A percentile compares a stretch with the other conserved stretches of the same genome.
Evolutionary conservation across 2,888 invertebrate genomes (phyloP).

Genomic region (Ceraclea dissimilis): DNA sequence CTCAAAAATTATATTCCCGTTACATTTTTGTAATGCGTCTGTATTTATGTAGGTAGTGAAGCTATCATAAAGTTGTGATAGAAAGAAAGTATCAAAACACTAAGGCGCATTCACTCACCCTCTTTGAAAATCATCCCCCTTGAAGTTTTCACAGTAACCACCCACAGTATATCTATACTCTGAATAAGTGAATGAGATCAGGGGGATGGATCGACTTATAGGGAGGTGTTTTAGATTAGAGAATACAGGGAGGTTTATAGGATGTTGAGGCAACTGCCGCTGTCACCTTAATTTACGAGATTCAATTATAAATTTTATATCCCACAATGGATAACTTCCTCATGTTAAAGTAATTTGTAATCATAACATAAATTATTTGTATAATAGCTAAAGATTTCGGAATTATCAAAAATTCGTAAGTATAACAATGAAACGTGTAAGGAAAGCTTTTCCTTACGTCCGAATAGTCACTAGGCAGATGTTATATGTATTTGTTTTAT

Average conservation of each 20-base stretch:
- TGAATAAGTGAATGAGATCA: background rate
- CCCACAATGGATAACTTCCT: constrained; percentile 22
- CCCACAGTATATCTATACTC: too few relatives aligned
- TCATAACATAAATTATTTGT: too few relatives aligned
- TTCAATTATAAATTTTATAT: constrained; percentile 44
- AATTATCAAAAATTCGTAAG: too few relatives aligned
- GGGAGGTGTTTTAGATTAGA: background rate
- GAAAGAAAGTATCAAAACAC: background rate
- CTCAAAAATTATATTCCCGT: too few relatives aligned
- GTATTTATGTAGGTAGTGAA: too few relatives aligned
- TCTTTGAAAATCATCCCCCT: background rate
- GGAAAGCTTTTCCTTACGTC: too few relatives aligned
- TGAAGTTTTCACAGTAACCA: constrained; percentile 9
- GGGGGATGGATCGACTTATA: background rate
- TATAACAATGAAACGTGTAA: too few relatives aligned
- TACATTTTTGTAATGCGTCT: too few relatives aligned
- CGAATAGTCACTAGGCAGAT: too few relatives aligned
- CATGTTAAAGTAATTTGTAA: too few relatives aligned
- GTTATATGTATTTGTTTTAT: too few relatives aligned
- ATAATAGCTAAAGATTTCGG: too few relatives aligned
- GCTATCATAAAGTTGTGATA: background rate
- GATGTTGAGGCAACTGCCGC: constrained; percentile 39
- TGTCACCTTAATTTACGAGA: constrained; percentile 53
- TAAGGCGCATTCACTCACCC: background rate
- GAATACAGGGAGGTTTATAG: background rate